These are phyloP conservation scores for Aleiodes alternator DNA, from an alignment of 2,888 invertebrate genomes.

Conservation along the genomic window DNA sequence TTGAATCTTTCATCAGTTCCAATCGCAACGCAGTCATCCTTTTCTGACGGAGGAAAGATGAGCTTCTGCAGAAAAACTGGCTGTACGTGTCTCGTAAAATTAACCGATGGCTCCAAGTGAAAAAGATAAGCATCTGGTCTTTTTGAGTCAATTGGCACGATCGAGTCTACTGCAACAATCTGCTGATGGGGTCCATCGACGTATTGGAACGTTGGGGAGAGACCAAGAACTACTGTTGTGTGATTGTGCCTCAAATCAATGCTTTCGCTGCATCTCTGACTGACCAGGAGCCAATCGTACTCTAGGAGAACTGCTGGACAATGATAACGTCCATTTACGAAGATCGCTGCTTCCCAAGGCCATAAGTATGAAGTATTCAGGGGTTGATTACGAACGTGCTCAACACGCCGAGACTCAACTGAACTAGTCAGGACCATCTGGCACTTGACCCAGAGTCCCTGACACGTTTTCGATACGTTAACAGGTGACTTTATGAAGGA, in stretches of 20 bases:
- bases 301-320: conserved; percentile 84
- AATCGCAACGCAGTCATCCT: conserved; percentile 80
- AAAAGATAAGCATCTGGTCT: conserved; percentile 80
- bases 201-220: conserved; percentile 78
- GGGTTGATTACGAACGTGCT: conserved; percentile 4
- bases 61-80: conserved; percentile 78
- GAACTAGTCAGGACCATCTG: conserved; percentile 58
- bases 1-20: conserved; percentile 78
- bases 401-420: conserved; percentile 43
- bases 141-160: conserved; percentile 76
- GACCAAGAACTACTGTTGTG: conserved; percentile 82
- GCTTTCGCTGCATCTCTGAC: conserved; percentile 75
- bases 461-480: conserved; percentile 55
- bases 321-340: conserved; percentile 82
- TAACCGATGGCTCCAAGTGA: conserved; percentile 79
- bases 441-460: conserved; percentile 63
- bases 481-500: conserved; percentile 46
- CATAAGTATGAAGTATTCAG: conserved; percentile 72
- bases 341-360: conserved; percentile 87
- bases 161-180: conserved; percentile 80
- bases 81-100: conserved; percentile 81
- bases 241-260: conserved; percentile 77
- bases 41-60: conserved; percentile 62
- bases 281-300: conserved; percentile 81
- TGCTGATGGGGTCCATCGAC: conserved; percentile 84